Conservation (phyloP, 2,888 invertebrate genomes). For the Asteroscopus sphinx region DNA sequence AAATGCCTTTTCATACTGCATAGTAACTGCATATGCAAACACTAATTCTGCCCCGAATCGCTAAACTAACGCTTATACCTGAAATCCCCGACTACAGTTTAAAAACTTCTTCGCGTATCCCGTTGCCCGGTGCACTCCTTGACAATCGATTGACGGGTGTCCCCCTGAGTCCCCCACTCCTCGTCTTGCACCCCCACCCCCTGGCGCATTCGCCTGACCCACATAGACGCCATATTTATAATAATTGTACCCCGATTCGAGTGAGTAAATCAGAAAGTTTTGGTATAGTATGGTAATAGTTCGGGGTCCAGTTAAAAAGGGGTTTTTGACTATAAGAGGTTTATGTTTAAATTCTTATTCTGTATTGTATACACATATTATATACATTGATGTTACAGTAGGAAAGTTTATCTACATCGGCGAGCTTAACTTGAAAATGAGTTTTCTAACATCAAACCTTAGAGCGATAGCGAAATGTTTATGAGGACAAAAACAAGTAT, state of each 20-base stretch:
- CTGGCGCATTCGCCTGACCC: slow-evolving; percentile 80
- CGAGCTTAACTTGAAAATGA: no score
- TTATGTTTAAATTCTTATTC: background rate
- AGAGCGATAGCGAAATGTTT: no score
- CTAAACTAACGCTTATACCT: slow-evolving; percentile 50
- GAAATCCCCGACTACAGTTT: slow-evolving; percentile 58
- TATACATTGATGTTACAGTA: no score
- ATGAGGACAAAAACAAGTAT: no score
- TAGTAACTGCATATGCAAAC: no score
- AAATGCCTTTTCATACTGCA: background rate
- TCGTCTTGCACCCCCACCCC: slow-evolving; percentile 57
- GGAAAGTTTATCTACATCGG: no score
- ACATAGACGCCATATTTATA: slow-evolving; percentile 88
- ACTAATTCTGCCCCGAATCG: slow-evolving; percentile 24
- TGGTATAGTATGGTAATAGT: slow-evolving; percentile 55
- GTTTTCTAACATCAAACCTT: no score
- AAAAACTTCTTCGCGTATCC: slow-evolving; percentile 69
- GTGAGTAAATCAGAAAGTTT: slow-evolving; percentile 59
- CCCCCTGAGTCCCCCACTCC: slow-evolving; percentile 66
- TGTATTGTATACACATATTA: no score
- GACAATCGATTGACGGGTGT: slow-evolving; percentile 91
- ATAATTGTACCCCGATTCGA: slow-evolving; percentile 83
- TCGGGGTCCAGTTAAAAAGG: slow-evolving; percentile 20
- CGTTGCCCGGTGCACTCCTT: slow-evolving; percentile 78
- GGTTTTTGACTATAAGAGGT: background rate